Conservation (phyloP, 2,113 vertebrate genomes). For the Alligator sinensis region DNA sequence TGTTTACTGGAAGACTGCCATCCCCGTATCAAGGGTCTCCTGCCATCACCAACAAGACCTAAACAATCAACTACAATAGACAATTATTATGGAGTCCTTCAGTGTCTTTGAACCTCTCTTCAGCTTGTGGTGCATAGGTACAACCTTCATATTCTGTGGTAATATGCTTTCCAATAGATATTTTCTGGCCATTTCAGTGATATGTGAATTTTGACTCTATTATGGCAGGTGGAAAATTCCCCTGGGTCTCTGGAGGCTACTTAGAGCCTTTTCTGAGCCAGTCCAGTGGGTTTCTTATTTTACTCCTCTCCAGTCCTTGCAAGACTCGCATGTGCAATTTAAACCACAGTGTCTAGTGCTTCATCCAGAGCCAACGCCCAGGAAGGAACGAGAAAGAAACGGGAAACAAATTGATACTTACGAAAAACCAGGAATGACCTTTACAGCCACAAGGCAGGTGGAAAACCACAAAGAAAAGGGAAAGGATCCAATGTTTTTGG, state of each 20-base stretch:
- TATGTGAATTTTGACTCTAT: background rate
- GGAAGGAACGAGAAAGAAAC: background rate
- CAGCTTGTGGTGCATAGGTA: background rate
- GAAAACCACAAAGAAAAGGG: background rate
- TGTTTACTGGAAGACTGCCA: no score
- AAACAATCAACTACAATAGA: background rate
- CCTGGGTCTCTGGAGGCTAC: background rate
- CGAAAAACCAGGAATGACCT: background rate
- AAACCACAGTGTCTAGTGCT: background rate
- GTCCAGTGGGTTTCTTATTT: background rate
- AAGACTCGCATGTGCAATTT: background rate
- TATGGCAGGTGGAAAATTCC: background rate
- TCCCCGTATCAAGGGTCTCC: no score
- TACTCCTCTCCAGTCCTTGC: background rate
- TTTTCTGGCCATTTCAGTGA: background rate
- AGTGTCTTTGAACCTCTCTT: background rate
- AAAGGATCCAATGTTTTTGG: background rate
- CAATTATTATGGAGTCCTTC: background rate
- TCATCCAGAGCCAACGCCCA: rapidly evolving
- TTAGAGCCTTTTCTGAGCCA: background rate
- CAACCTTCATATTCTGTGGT: background rate
- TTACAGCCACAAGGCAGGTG: background rate
- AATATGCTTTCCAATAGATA: background rate
- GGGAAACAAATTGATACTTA: background rate
- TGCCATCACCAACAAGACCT: no score